Conservation (phyloP, 2,113 vertebrate species). For the Perca schrenkii region DNA sequence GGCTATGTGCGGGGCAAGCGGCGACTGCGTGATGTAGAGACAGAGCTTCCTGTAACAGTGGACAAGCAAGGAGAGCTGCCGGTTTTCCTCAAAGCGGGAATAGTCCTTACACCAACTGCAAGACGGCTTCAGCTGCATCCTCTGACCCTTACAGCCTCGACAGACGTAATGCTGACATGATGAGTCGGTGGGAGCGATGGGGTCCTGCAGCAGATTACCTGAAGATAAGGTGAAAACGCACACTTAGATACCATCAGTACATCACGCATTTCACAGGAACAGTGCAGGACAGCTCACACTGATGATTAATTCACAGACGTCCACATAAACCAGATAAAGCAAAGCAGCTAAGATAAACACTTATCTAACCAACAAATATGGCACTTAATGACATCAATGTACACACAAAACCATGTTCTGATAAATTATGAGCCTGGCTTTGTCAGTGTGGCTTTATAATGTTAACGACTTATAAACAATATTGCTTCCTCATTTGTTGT, state of each 20-base stretch:
- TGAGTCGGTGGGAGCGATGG: constrained; percentile 97
- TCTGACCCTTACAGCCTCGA: constrained; percentile 96
- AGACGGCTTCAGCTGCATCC: constrained; percentile 99
- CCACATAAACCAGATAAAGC: neutral
- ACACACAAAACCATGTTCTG: too few relatives aligned
- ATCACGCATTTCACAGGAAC: neutral
- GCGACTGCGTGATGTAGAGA: constrained; percentile 94
- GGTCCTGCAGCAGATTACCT: constrained; percentile 98
- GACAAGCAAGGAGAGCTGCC: constrained; percentile 95
- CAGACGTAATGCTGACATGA: constrained; percentile 99
- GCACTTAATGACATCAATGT: neutral
- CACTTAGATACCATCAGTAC: neutral
- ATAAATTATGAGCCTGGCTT: neutral
- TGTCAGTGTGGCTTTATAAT: neutral
- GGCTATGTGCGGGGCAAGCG: constrained; percentile 93
- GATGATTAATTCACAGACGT: neutral
- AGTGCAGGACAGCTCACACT: neutral
- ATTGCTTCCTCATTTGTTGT: neutral
- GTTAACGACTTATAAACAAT: neutral
- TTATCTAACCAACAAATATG: neutral
- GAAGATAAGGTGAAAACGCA: neutral
- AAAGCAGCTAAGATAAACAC: neutral
- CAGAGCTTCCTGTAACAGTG: constrained; percentile 98
- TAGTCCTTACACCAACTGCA: constrained; percentile 99
- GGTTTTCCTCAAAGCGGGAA: constrained; percentile 96